Base-by-base conservation (phyloP, 2,797 vertebrate species). In the Numenius phaeopus region DNA sequence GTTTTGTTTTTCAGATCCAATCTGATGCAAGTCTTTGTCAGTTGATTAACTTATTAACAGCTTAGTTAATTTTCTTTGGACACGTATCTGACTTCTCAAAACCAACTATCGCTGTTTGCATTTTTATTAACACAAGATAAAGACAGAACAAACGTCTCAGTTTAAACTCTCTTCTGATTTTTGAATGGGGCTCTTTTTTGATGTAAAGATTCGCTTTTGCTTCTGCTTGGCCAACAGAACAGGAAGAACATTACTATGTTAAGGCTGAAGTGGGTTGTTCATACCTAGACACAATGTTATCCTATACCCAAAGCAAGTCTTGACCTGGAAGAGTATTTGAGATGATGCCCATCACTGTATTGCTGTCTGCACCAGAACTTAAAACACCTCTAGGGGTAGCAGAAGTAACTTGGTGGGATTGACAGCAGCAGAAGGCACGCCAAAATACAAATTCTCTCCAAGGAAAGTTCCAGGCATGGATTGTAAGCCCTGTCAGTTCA, bases 261-360 rank as follows among this genome's bases (percentile, higher is more conserved):
- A 59, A 13, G 26, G 44, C 0, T 59, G 83, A 57, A 94, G 49
- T 7, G 39, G 3, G 8, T 69, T 82, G n/a, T 17, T 67, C 11
- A 6, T 22, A 19, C 0, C 0, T 3, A 61, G 29, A 46, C 30
- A 65, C 1, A 7, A 9, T 32, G 21, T 42, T 62, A 14, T 58
- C n/a, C 49, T 64, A 3, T 15, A 10, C 29, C 32, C 20, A 86
- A 52, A 77, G 34, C 13, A 59, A 65, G 14, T 50, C 47, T 83
- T 4, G 67, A 2, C 18, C 30, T 23, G 17, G 29, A 54, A 19
- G 21, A 42, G 32, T 44, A n/a, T 47, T 78, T 72, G 66, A 89
- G 50, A 13, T 82, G 55, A 20, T 66, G 29, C 37, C 42, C 17
- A 15, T 78, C 27, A 8, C 50, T 80, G 5, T 42, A 22, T 75